A percentile compares a stretch with the other conserved stretches of the same genome.
Conservation (phyloP, 2,113 vertebrate genomes). For the Sminthopsis crassicaudata region DNA sequence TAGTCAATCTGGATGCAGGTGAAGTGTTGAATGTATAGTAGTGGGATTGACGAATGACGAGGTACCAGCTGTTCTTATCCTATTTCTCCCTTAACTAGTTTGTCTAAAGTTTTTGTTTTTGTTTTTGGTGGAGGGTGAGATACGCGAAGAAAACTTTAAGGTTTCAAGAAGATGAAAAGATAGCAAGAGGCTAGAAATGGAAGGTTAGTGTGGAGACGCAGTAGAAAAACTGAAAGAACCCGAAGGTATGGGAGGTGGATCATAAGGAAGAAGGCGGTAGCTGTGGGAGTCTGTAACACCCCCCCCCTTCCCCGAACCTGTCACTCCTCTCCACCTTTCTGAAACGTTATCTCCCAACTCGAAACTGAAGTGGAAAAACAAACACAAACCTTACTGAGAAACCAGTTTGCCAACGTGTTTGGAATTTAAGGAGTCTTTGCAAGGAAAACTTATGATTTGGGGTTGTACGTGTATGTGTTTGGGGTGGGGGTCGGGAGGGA, state of each 20-base stretch:
- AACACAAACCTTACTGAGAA: conserved; percentile 56
- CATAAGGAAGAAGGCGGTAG: not conserved
- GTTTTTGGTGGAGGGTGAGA: not conserved
- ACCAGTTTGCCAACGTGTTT: conserved; percentile 23
- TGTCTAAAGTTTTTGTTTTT: not conserved
- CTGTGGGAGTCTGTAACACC: not conserved
- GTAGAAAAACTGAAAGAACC: not conserved
- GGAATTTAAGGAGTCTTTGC: conserved; percentile 47
- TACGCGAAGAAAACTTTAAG: not conserved
- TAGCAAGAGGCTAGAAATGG: not conserved
- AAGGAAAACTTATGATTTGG: conserved; percentile 26
- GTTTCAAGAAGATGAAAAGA: not conserved
- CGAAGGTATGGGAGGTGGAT: not conserved
- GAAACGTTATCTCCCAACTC: conserved; percentile 44
- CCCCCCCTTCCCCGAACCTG: not conserved
- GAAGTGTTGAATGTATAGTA: not conserved
- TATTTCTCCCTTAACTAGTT: not conserved
- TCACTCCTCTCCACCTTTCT: not conserved
- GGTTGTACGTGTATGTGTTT: not conserved
- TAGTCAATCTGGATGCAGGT: not conserved
- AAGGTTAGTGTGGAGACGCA: not conserved
- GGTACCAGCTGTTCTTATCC: not conserved
- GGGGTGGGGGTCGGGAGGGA: not conserved
- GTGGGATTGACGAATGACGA: not conserved
- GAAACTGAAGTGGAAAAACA: conserved; percentile 62